Evolutionary conservation across 1,140 invertebrate species (phyloP), one percentile per base, ranked within the genome.

Genomic region (Araneus ventricosus): DNA sequence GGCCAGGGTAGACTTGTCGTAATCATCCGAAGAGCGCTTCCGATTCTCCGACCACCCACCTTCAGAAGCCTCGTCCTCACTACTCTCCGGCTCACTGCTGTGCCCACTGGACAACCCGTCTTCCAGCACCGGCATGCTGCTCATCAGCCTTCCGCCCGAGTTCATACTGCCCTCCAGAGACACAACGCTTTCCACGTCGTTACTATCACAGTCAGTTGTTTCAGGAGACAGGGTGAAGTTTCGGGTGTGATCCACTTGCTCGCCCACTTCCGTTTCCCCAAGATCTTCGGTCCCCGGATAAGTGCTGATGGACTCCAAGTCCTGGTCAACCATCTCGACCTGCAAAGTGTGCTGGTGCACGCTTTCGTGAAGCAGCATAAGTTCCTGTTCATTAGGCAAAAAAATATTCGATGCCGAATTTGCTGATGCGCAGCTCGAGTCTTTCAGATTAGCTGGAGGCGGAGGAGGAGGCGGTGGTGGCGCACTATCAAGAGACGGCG

Each of bases 141-240:
- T 96, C 94, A 84, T 84, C 24, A 94, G 84, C 61, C 93, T 95
- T 85, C 94, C 94, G 24, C 94, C 94, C 14, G 95, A 95, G 90
- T 95, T 94, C 45, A 95, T 67, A 67, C 95, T 95, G 17, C 96
- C 96, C 88, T 95, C 95, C 80, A 96, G 95, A 7, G 96, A 96
- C 7, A 95, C 94, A 45, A 96, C 95, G 95, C 97, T 98, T 94
- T 98, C 98, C 84, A 98, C 96, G 95, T 98, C 98, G 95, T 98
- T 98, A 94, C 97, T 98, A 95, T 98, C 98, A 95, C 98, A 99
- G 94, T 99, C 98, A n/a, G 98, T 99, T 80, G 98, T 98, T 96
- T 99, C 98, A 2, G 98, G 98, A 39, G 98, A 99, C 8, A 99
- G 96, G 0, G 98, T 98, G 95, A 99, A 99, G 95, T 97, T 97